A percentile compares a stretch with the other conserved stretches of the same genome.
Evolutionary conservation across 2,113 vertebrate genomes (phyloP).

Genomic region (Meleagris gallopavo): DNA sequence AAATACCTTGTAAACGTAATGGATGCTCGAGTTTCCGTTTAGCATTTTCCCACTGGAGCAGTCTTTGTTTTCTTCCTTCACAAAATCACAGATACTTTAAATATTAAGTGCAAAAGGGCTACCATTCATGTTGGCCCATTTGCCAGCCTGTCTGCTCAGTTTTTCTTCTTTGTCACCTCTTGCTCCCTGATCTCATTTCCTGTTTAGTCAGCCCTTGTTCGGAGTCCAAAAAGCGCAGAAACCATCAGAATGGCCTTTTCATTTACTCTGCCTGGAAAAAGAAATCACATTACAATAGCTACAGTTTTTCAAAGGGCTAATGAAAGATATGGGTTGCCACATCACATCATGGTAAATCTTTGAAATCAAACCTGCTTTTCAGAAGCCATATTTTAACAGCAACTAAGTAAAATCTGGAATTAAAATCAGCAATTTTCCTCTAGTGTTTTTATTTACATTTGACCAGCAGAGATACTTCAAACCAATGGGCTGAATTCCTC

Average conservation of each 20-base stretch:
- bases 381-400: background rate
- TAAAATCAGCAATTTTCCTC: background rate
- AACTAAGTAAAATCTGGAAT: background rate
- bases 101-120: background rate
- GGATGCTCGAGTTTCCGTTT: background rate
- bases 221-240: conserved; percentile 28
- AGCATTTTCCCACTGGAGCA: background rate
- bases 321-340: background rate
- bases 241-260: background rate
- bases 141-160: background rate
- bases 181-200: background rate
- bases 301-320: conserved; percentile 1
- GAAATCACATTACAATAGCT: background rate
- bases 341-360: background rate
- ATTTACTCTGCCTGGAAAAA: conserved; percentile 10
- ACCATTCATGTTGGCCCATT: background rate
- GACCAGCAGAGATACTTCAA: background rate
- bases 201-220: conserved; percentile 40
- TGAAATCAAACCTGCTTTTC: background rate
- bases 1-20: background rate
- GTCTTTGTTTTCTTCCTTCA: background rate
- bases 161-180: background rate
- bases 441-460: background rate
- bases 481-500: background rate
- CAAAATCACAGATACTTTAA: conserved; percentile 1